These are phyloP conservation scores for Branchinecta sandiegonensis DNA, from an alignment of 2,888 invertebrate genomes.

Conservation along the genomic window DNA sequence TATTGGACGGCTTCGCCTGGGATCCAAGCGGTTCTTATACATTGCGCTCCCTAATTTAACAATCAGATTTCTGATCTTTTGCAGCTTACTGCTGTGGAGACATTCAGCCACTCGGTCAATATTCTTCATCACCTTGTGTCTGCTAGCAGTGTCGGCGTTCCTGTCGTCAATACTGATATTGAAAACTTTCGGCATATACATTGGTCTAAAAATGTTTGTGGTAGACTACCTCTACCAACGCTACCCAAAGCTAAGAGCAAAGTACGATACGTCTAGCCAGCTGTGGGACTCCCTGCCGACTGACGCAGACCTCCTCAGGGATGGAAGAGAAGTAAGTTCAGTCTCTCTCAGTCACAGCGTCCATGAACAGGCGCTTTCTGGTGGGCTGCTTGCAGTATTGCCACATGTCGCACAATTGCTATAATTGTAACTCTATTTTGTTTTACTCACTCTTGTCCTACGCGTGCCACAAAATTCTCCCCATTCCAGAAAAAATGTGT, in stretches of 20 bases:
- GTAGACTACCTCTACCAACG: constrained; percentile 37
- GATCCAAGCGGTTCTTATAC: no score
- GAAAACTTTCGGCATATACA: constrained; percentile 30
- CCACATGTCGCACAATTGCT: no score
- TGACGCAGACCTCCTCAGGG: constrained; percentile 32
- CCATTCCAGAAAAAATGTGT: no score
- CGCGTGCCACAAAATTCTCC: no score
- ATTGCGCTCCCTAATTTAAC: no score
- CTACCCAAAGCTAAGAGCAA: constrained; percentile 36
- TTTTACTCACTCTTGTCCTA: no score
- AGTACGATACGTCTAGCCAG: constrained; percentile 33
- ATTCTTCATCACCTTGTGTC: constrained; percentile 24
- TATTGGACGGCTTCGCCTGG: no score
- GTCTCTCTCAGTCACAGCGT: no score
- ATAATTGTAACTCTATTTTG: no score
- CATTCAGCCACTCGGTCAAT: constrained; percentile 26
- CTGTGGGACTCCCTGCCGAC: constrained; percentile 35
- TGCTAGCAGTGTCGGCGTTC: constrained; percentile 24
- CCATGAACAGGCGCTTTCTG: no score
- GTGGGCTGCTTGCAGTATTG: no score
- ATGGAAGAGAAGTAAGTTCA: constrained; percentile 24
- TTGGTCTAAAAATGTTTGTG: constrained; percentile 38
- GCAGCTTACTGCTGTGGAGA: constrained; percentile 26
- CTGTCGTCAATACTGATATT: constrained; percentile 20
- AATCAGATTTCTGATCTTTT: neutral